Evolutionary conservation across 1,140 invertebrate genomes (phyloP).

Genomic region (Antheraea pernyi): DNA sequence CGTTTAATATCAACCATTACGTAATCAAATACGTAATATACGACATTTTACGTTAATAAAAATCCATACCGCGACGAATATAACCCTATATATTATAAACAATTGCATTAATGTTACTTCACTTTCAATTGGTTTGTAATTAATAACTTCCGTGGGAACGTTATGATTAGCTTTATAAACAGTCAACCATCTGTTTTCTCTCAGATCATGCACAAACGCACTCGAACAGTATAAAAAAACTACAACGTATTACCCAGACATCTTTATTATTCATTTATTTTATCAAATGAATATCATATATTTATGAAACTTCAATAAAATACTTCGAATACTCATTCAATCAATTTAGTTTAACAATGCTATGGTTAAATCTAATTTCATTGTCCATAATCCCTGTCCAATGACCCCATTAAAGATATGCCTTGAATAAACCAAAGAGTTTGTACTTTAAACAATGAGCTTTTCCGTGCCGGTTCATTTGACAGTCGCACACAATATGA

Average conservation of each 20-base stretch:
- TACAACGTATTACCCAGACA: background rate
- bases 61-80: background rate
- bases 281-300: too few species aligned
- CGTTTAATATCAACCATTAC: too few species aligned
- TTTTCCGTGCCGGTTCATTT: conserved; percentile 62
- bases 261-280: too few species aligned
- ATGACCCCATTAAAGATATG: conserved; percentile 45
- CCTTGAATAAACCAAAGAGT: conserved; percentile 49
- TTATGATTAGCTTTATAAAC: background rate
- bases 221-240: background rate
- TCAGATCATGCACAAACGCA: background rate
- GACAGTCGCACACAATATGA: conserved; percentile 45
- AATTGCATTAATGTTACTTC: background rate
- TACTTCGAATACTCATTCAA: too few species aligned
- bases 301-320: too few species aligned
- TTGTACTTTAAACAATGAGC: conserved; percentile 34
- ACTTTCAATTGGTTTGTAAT: background rate
- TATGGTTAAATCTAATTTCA: background rate
- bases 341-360: too few species aligned
- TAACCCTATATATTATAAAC: background rate
- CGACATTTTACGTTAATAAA: background rate
- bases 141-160: background rate
- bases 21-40: too few species aligned
- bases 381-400: conserved; percentile 39
- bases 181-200: background rate